phyloP scores from a whole-genome alignment of 2,797 vertebrate species.

The Pampus argenteus region DNA sequence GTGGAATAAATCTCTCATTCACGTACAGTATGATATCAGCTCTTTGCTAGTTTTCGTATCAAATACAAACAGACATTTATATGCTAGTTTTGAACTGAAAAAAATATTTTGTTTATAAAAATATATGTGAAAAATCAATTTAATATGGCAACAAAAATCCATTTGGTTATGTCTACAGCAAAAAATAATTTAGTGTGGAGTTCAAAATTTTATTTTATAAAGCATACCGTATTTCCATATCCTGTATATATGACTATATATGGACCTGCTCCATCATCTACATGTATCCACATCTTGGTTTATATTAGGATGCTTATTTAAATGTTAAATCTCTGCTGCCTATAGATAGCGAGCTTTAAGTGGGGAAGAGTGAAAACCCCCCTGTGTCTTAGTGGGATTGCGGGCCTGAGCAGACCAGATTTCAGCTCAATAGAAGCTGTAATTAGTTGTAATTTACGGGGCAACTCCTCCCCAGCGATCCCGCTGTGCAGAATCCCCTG shows the following conservation, averaged over 20 bases:
- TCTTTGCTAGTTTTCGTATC: neutral
- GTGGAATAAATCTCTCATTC: neutral
- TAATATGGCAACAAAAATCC: too few relatives aligned
- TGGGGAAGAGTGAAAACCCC: conserved; percentile 71
- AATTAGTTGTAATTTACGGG: conserved; percentile 88
- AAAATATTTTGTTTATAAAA: too few relatives aligned
- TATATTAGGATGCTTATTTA: conserved; percentile 48
- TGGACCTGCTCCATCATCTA: neutral
- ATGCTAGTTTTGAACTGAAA: too few relatives aligned
- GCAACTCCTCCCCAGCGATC: conserved; percentile 80
- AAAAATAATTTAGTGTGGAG: too few relatives aligned
- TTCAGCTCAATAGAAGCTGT: conserved; percentile 81
- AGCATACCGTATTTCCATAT: conserved; percentile 1
- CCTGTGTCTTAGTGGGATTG: conserved; percentile 69
- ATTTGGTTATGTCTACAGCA: neutral
- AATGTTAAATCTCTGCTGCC: conserved; percentile 51
- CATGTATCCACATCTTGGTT: conserved; percentile 23
- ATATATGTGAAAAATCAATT: too few relatives aligned
- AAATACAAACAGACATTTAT: too few relatives aligned
- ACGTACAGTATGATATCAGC: neutral
- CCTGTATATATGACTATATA: neutral
- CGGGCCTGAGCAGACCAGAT: conserved; percentile 72
- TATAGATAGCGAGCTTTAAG: conserved; percentile 65
- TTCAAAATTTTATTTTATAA: neutral
- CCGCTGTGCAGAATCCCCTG: conserved; percentile 81